Conservation (phyloP, 2,888 invertebrate genomes). For the Dione juno region DNA sequence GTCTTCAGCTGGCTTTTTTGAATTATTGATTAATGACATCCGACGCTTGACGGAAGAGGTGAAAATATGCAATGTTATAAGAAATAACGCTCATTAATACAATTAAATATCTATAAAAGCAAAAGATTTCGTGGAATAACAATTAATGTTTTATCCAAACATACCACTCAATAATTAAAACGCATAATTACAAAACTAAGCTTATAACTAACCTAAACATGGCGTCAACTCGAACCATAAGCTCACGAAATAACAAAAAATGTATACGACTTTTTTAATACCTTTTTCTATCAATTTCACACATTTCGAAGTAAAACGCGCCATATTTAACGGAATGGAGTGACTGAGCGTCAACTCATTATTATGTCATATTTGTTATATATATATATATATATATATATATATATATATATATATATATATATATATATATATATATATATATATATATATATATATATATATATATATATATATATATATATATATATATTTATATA, state of each 20-base stretch:
- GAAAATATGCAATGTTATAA: constrained; percentile 20
- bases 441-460: too few relatives aligned
- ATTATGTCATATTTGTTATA: too few relatives aligned
- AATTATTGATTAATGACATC: neutral
- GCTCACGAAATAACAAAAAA: neutral
- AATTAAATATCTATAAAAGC: constrained; percentile 16
- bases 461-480: too few relatives aligned
- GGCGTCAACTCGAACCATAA: neutral
- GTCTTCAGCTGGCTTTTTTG: constrained; percentile 9
- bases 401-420: too few relatives aligned
- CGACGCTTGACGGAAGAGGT: constrained; percentile 15
- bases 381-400: too few relatives aligned
- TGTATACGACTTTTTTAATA: neutral
- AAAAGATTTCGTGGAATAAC: constrained; percentile 30
- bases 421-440: too few relatives aligned
- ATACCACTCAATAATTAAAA: constrained; percentile 32
- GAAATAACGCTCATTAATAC: constrained; percentile 20
- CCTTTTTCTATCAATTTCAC: neutral
- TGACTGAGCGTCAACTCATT: too few relatives aligned
- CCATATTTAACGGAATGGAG: neutral
- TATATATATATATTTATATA: too few relatives aligned
- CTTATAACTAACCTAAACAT: neutral
- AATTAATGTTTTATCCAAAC: constrained; percentile 23
- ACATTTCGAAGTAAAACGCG: constrained; percentile 6
- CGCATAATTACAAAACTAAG: constrained; percentile 16